phyloP scores from a whole-genome alignment of 2,113 vertebrate species.

The Fukomys damarensis region DNA sequence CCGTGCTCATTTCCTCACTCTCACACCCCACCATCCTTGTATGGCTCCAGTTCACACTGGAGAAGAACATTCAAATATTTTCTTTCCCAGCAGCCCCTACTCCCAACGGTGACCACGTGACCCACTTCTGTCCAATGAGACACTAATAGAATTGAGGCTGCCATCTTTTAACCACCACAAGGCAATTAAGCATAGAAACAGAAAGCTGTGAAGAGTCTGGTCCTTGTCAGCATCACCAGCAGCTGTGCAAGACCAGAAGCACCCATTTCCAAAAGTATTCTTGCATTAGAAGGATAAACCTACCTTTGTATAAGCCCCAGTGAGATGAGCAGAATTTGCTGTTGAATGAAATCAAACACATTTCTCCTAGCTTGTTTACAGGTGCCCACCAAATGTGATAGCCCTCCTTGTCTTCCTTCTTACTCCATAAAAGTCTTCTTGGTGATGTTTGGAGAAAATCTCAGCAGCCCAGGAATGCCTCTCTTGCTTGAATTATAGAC shows the following conservation, averaged over 20 bases:
- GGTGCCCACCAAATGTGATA: background rate
- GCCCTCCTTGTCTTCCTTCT: background rate
- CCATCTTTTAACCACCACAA: background rate
- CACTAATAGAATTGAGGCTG: background rate
- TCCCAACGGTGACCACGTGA: background rate
- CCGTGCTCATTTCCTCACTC: background rate
- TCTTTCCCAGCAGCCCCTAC: background rate
- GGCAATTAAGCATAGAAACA: background rate
- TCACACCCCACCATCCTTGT: background rate
- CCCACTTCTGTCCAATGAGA: background rate
- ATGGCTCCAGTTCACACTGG: background rate
- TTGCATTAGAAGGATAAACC: background rate
- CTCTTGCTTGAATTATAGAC: background rate
- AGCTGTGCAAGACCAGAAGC: background rate
- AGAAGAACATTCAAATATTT: background rate
- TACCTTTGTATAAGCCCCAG: background rate
- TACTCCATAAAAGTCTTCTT: background rate
- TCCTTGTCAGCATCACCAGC: background rate
- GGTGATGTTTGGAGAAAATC: background rate
- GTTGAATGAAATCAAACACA: background rate
- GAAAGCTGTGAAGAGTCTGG: background rate
- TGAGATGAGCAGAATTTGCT: background rate
- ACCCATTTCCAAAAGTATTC: background rate
- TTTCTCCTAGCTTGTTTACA: background rate
- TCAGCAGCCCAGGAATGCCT: background rate